Percentiles rank a stretch among this genome's conserved stretches.
These are phyloP conservation scores for Boloria selene DNA, from an alignment of 2,888 invertebrate species.

Conservation along the genomic window DNA sequence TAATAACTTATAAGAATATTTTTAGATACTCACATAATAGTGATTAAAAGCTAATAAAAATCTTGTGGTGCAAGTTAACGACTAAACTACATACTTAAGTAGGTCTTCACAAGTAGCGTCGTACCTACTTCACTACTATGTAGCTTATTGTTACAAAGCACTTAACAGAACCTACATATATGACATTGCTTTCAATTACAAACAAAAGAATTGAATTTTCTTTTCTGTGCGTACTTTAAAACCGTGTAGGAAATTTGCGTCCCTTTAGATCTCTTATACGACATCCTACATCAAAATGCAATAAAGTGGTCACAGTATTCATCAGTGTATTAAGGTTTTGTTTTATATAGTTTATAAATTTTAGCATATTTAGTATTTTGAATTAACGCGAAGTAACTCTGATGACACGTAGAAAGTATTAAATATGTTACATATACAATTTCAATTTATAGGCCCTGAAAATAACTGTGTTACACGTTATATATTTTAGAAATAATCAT, in stretches of 20 bases:
- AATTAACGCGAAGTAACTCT: too few species aligned
- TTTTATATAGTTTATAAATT: too few species aligned
- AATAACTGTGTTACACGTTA: too few species aligned
- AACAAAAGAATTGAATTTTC: slow-evolving; percentile 28
- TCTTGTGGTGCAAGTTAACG: slow-evolving; percentile 3
- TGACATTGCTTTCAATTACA: slow-evolving; percentile 34
- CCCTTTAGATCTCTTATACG: too few species aligned
- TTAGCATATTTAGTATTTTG: too few species aligned
- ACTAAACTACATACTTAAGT: slow-evolving; percentile 5
- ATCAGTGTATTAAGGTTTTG: too few species aligned
- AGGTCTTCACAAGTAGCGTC: slow-evolving; percentile 1
- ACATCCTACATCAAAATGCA: too few species aligned
- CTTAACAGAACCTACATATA: slow-evolving; percentile 25
- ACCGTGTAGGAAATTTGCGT: background rate
- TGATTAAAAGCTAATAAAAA: background rate
- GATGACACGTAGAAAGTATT: too few species aligned
- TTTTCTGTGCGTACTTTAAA: background rate
- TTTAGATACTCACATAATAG: background rate
- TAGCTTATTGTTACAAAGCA: slow-evolving; percentile 10
- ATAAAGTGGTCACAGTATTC: too few species aligned
- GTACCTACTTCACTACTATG: slow-evolving; percentile 6
- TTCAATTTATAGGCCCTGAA: too few species aligned
- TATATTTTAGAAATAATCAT: too few species aligned
- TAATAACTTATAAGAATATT: background rate
- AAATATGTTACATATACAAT: too few species aligned